Percentiles rank a stretch among this genome's conserved stretches.
These are phyloP conservation scores for Chaetophractus vellerosus DNA, from an alignment of 2,797 vertebrate species.

Conservation along the genomic window DNA sequence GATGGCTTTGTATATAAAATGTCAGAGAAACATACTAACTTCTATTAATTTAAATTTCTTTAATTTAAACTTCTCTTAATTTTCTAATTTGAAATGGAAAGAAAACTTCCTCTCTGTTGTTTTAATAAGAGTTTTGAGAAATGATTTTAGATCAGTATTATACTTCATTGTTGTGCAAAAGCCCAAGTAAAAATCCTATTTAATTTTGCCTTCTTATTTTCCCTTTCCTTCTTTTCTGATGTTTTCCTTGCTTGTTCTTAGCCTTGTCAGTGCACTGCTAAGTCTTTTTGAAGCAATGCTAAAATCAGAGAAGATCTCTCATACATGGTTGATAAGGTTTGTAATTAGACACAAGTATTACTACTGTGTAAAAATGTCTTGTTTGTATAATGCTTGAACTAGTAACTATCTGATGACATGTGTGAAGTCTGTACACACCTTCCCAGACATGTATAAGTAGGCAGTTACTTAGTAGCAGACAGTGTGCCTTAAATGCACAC, in stretches of 20 bases:
- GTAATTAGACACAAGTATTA: slow-evolving; percentile 25
- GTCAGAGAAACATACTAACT: slow-evolving; percentile 3
- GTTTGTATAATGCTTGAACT: slow-evolving; percentile 11
- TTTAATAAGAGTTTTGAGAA: slow-evolving; percentile 20
- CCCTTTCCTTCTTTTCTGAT: slow-evolving; percentile 13
- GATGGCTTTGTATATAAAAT: background rate
- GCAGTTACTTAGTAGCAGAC: background rate
- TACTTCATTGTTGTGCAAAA: background rate
- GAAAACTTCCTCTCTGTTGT: background rate
- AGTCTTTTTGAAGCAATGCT: background rate
- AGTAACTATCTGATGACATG: background rate
- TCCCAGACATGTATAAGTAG: background rate
- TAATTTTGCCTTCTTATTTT: background rate
- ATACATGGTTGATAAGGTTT: slow-evolving; percentile 18
- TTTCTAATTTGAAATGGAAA: slow-evolving; percentile 51
- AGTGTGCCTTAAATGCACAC: background rate
- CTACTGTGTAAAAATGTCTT: slow-evolving; percentile 12
- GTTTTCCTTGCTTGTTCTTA: slow-evolving; percentile 8
- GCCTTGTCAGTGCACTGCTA: background rate
- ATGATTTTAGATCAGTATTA: slow-evolving; percentile 1
- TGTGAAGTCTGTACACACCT: background rate
- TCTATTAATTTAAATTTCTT: slow-evolving; percentile 28
- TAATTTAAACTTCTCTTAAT: slow-evolving; percentile 3
- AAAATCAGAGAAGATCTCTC: slow-evolving; percentile 48
- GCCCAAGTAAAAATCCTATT: background rate